Conservation (phyloP, 1,140 invertebrate genomes). For the Solenopsis invicta region DNA sequence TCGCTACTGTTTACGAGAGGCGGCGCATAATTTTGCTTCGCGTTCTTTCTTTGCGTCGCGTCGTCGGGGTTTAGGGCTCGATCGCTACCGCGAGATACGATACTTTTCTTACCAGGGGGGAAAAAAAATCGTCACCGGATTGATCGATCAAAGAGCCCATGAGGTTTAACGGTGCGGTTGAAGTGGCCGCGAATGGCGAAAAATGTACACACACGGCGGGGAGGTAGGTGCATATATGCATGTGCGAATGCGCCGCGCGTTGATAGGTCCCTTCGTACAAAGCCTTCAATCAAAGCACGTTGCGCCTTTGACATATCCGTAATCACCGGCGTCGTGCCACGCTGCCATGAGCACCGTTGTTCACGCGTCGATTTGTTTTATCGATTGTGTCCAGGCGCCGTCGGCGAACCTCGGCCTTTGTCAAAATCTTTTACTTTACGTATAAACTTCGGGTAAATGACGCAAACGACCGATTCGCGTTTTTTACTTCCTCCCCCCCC, state of each 20-base stretch:
- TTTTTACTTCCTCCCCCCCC: not conserved
- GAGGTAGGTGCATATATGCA: not conserved
- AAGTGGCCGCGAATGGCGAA: not conserved
- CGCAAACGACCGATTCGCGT: not conserved
- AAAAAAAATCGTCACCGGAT: not conserved
- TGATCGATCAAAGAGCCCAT: conserved; percentile 17
- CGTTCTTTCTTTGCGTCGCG: not conserved
- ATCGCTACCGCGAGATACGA: not conserved
- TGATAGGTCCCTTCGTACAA: not conserved
- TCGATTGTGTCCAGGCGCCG: conserved; percentile 52
- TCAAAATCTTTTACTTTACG: conserved; percentile 42
- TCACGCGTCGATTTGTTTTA: conserved; percentile 62
- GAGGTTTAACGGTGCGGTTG: conserved; percentile 29
- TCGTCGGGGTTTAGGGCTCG: not conserved
- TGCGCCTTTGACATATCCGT: conserved; percentile 68
- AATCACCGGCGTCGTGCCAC: conserved; percentile 54
- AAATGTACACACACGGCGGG: conserved; percentile 12
- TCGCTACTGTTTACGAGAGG: not conserved
- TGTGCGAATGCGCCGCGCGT: conserved; percentile 8
- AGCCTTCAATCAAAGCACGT: conserved; percentile 53
- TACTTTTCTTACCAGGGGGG: not conserved
- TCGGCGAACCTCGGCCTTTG: conserved; percentile 56
- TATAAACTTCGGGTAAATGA: not conserved
- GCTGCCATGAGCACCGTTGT: conserved; percentile 28
- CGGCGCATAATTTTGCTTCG: not conserved